A percentile compares a stretch with the other conserved stretches of the same genome.
phyloP scores from a whole-genome alignment of 30 jellyfish, hydroid and myxozoan species.

The Aurelia coerulea region DNA sequence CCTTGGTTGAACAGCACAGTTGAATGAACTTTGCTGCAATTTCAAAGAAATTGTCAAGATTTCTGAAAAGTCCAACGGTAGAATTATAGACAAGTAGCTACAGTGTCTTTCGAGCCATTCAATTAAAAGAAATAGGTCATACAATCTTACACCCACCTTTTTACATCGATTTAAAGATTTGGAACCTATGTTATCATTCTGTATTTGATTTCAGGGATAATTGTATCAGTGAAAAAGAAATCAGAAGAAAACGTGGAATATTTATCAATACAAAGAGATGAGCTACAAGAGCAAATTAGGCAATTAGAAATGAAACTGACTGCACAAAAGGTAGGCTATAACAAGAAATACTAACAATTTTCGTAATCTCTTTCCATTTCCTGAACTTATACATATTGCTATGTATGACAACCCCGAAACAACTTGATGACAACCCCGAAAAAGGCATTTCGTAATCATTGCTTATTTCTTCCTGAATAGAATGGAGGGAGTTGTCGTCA shows the following conservation, averaged over 20 bases:
- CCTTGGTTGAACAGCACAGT: too few species aligned
- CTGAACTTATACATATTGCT: neutral
- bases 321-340: conserved; percentile 65
- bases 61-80: too few species aligned
- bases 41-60: too few species aligned
- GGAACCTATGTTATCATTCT: too few species aligned
- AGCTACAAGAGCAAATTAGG: conserved; percentile 55
- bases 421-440: neutral
- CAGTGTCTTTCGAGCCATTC: too few species aligned
- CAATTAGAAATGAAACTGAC: conserved; percentile 49
- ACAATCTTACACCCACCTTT: too few species aligned
- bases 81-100: too few species aligned
- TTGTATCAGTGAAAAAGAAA: conserved; percentile 71
- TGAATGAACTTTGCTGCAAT: too few species aligned
- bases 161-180: too few species aligned
- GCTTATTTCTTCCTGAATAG: too few species aligned
- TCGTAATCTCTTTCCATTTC: neutral
- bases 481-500: too few species aligned
- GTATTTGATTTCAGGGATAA: conserved; percentile 31
- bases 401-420: neutral
- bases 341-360: neutral
- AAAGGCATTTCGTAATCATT: neutral
- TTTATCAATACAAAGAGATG: conserved; percentile 23
- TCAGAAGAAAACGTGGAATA: conserved; percentile 57
- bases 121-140: too few species aligned